Evolutionary conservation across 2,888 invertebrate genomes (phyloP).

Genomic region (Oligia fasciuncula): DNA sequence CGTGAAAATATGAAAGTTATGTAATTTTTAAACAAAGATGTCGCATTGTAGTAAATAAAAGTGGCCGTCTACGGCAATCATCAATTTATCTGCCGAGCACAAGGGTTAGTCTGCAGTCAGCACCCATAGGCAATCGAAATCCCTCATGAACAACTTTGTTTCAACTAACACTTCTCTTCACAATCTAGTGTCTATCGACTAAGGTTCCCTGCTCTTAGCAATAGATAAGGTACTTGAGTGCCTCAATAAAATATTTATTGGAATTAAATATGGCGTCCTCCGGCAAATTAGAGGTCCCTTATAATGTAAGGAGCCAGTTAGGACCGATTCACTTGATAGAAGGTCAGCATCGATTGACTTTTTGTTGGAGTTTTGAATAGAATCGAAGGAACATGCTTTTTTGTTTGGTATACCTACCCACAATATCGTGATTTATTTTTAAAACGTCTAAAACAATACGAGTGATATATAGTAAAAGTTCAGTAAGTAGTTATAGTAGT

Average conservation of each 20-base stretch:
- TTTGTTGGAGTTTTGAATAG: neutral
- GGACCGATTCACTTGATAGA: slow-evolving; percentile 33
- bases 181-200: neutral
- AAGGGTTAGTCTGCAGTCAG: too few relatives aligned
- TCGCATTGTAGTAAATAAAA: too few relatives aligned
- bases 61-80: too few relatives aligned
- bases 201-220: slow-evolving; percentile 39
- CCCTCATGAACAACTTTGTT: too few relatives aligned
- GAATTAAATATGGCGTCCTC: slow-evolving; percentile 65
- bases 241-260: slow-evolving; percentile 74
- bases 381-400: neutral
- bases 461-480: too few relatives aligned
- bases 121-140: too few relatives aligned
- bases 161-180: slow-evolving; percentile 12
- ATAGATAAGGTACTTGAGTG: slow-evolving; percentile 42
- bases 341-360: slow-evolving; percentile 22
- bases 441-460: neutral
- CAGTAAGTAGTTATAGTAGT: too few relatives aligned
- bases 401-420: neutral
- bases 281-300: slow-evolving; percentile 46
- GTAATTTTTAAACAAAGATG: too few relatives aligned
- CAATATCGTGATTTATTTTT: neutral
- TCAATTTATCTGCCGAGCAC: too few relatives aligned
- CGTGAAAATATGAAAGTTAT: too few relatives aligned
- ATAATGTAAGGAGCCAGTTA: slow-evolving; percentile 38